A percentile compares a stretch with the other conserved stretches of the same genome.
These are phyloP conservation scores for Molorchus minor DNA, from an alignment of 2,888 invertebrate species.

Conservation along the genomic window DNA sequence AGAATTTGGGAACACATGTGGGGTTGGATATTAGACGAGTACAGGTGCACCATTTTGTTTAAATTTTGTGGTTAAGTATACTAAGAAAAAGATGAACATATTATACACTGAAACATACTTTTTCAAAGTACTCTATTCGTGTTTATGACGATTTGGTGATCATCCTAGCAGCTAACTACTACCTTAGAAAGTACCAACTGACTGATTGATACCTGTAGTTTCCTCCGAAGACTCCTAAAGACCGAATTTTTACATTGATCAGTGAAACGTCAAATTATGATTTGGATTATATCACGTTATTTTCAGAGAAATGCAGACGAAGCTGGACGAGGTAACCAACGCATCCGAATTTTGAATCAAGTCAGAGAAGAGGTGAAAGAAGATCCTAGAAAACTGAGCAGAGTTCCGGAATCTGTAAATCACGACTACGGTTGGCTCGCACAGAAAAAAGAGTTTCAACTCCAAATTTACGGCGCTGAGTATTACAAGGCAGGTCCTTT, in stretches of 20 bases:
- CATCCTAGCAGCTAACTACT: not conserved
- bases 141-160: not conserved
- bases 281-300: not conserved
- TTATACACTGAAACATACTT: not conserved
- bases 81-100: slow-evolving; percentile 4
- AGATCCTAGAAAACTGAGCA: slow-evolving; percentile 25
- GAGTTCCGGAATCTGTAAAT: slow-evolving; percentile 26
- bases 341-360: slow-evolving; percentile 21
- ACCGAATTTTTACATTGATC: not conserved
- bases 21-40: slow-evolving; percentile 36
- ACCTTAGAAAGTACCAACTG: not conserved
- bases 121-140: not conserved
- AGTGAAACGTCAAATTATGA: not conserved
- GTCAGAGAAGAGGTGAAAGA: slow-evolving; percentile 17
- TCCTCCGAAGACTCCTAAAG: not conserved
- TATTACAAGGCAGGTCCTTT: slow-evolving; percentile 27
- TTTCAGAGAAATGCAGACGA: slow-evolving; percentile 26
- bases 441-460: slow-evolving; percentile 18
- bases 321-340: slow-evolving; percentile 30
- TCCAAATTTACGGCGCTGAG: slow-evolving; percentile 30
- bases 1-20: slow-evolving; percentile 30
- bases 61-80: too few relatives aligned
- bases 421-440: slow-evolving; percentile 34
- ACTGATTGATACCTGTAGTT: not conserved
- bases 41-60: too few relatives aligned